phyloP scores from a whole-genome alignment of 2,113 vertebrate species.

The Paratilapia polleni region DNA sequence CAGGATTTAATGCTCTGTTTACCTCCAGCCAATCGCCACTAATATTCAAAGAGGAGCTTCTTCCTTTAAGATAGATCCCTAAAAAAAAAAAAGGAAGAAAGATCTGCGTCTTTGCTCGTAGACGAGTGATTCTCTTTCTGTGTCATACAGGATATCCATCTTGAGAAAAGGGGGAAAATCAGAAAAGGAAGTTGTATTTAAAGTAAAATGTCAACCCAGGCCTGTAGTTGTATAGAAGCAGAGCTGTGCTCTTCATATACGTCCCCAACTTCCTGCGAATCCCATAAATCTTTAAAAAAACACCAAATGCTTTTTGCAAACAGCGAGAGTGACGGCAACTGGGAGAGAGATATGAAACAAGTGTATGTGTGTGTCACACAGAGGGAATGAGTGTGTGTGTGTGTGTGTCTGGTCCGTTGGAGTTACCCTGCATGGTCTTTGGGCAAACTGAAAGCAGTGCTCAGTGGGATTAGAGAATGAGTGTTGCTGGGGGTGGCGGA shows the following conservation, averaged over 20 bases:
- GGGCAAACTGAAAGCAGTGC: conserved; percentile 89
- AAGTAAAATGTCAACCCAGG: not conserved
- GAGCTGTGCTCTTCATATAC: not conserved
- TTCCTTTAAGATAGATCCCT: conserved; percentile 38
- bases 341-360: conserved; percentile 42
- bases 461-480: conserved; percentile 89
- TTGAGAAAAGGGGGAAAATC: not conserved
- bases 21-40: conserved; percentile 92
- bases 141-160: not conserved
- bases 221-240: not conserved
- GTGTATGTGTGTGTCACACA: conserved; percentile 12
- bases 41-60: conserved; percentile 80
- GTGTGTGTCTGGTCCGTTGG: conserved; percentile 68
- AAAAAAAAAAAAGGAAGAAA: not conserved
- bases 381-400: conserved; percentile 24
- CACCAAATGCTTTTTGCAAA: conserved; percentile 10
- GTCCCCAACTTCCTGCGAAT: not conserved
- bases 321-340: conserved; percentile 17
- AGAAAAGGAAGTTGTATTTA: not conserved
- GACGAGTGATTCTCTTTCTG: not conserved
- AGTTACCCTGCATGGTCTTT: conserved; percentile 80
- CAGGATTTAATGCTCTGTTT: conserved; percentile 99
- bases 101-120: not conserved
- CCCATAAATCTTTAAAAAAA: conserved; percentile 9
- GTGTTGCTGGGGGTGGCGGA: conserved; percentile 62